These are phyloP conservation scores for Solenodon paradoxus DNA, from an alignment of 2,113 vertebrate species.

Conservation along the genomic window DNA sequence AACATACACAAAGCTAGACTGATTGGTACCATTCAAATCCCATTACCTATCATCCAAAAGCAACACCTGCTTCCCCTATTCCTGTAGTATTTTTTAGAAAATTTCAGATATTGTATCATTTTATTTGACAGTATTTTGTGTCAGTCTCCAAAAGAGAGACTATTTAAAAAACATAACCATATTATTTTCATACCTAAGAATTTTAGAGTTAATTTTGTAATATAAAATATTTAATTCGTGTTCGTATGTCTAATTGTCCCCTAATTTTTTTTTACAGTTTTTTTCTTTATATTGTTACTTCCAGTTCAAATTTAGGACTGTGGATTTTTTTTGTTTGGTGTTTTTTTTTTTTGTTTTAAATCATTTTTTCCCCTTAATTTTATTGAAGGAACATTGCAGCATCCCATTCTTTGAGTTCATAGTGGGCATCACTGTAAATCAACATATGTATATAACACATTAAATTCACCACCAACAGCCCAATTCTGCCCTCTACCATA, in stretches of 20 bases:
- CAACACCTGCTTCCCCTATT: neutral
- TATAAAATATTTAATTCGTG: neutral
- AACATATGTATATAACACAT: no score
- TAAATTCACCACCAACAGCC: no score
- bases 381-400: no score
- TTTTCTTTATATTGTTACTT: neutral
- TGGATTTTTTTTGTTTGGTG: no score
- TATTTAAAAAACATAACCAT: neutral
- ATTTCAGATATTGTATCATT: neutral
- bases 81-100: neutral
- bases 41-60: neutral
- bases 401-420: no score
- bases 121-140: neutral
- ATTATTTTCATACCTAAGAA: neutral
- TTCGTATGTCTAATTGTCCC: neutral
- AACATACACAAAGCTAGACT: neutral
- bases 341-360: no score
- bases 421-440: no score
- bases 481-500: no score
- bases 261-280: neutral
- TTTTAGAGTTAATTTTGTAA: neutral
- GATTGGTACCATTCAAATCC: neutral
- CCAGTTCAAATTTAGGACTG: neutral
- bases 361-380: no score
- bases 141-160: conserved; percentile 15